Percentiles rank a stretch among this genome's conserved stretches.
These are phyloP conservation scores for Hippoglossus hippoglossus DNA, from an alignment of 2,797 vertebrate genomes.

Conservation along the genomic window DNA sequence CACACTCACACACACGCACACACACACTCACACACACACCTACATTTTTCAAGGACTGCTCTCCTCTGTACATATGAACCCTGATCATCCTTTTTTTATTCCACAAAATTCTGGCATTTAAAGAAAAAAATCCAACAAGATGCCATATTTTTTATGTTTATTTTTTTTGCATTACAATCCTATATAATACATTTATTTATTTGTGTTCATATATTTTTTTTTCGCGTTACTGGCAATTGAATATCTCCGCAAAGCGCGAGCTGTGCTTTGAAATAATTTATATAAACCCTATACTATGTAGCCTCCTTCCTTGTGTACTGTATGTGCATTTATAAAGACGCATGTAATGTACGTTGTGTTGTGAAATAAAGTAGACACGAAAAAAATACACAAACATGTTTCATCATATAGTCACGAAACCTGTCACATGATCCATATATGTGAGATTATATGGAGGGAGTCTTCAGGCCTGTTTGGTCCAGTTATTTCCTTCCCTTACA, in stretches of 20 bases:
- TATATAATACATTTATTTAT: constrained; percentile 68
- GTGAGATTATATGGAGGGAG: background rate
- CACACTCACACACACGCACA: constrained; percentile 1
- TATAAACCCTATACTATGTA: constrained; percentile 49
- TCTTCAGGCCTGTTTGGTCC: constrained; percentile 51
- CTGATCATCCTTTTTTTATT: background rate
- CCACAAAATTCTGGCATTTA: constrained; percentile 31
- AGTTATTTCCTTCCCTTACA: constrained; percentile 85
- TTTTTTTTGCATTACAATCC: background rate
- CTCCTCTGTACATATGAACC: constrained; percentile 13
- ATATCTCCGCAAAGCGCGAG: constrained; percentile 41
- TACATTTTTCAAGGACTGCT: constrained; percentile 38
- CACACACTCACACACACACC: constrained; percentile 30
- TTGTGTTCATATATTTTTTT: constrained; percentile 51
- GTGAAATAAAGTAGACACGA: constrained; percentile 78
- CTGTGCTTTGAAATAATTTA: constrained; percentile 68
- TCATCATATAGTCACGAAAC: constrained; percentile 39
- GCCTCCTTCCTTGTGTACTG: constrained; percentile 43
- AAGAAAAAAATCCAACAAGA: constrained; percentile 18
- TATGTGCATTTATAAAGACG: constrained; percentile 79
- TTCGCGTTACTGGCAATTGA: constrained; percentile 50
- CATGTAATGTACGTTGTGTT: constrained; percentile 83
- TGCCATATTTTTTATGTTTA: constrained; percentile 32
- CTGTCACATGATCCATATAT: constrained; percentile 43
- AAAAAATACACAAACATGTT: constrained; percentile 55